phyloP scores from a whole-genome alignment of 1,140 invertebrate genomes.

The Eupristina koningsbergeri region DNA sequence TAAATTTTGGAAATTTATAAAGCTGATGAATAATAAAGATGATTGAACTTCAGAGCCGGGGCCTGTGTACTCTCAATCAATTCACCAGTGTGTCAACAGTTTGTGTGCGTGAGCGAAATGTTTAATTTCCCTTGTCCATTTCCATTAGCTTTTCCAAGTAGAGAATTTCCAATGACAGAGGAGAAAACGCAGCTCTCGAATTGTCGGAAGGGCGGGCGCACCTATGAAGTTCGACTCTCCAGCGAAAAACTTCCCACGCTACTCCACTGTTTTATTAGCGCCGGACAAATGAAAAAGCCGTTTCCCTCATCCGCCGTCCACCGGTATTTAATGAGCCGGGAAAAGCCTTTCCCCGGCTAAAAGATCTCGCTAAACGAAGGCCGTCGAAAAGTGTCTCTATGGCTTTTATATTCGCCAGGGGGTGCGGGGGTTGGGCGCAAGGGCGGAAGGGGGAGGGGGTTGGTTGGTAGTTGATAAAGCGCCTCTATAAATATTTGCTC shows the following conservation, averaged over 20 bases:
- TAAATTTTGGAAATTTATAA: not conserved
- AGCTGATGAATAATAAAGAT: too few relatives aligned
- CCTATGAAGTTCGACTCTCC: too few relatives aligned
- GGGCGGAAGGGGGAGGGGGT: not conserved
- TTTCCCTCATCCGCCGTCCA: not conserved
- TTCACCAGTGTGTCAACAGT: too few relatives aligned
- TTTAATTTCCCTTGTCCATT: too few relatives aligned
- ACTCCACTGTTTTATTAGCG: not conserved
- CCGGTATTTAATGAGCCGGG: not conserved
- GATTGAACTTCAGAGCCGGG: too few relatives aligned
- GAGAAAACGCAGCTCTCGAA: not conserved
- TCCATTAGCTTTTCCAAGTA: not conserved
- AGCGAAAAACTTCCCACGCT: not conserved
- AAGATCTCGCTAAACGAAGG: not conserved
- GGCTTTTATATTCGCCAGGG: not conserved
- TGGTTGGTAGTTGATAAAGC: slow-evolving; percentile 14
- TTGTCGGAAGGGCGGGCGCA: too few relatives aligned
- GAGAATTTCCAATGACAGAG: not conserved
- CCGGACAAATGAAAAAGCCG: not conserved
- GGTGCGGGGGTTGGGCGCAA: not conserved
- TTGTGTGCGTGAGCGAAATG: too few relatives aligned
- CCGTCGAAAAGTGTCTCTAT: not conserved
- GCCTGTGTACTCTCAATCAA: too few relatives aligned
- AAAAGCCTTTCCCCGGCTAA: not conserved
- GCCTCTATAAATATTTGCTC: slow-evolving; percentile 33